Evolutionary conservation across 2,113 vertebrate genomes (phyloP), one percentile per base, ranked within the genome.

Genomic region (Silurus meridionalis): DNA sequence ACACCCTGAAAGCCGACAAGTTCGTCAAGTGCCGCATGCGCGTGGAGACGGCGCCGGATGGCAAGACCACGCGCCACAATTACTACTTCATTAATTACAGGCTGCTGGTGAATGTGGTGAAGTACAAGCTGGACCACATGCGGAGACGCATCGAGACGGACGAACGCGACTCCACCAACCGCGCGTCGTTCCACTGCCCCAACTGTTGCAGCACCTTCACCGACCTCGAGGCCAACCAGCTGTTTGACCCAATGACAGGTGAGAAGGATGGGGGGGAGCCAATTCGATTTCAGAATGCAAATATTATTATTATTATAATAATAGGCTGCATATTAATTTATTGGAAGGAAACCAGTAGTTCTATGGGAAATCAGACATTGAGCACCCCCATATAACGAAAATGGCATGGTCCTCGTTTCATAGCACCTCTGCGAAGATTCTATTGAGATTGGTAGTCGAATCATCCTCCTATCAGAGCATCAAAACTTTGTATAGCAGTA

Each of bases 121-220:
- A 99, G 90, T 99, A 99, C 89, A 99, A 99, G 90, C 91, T 99
- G 94, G 98, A 99, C 91, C 98, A 99, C 93, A 99, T 99, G 97
- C 95, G 98, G n/a, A 94, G 98, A 0, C 95, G 98, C 87, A 99
- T 99, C 63, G 98, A 99, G 94, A 99, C 97, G 0, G 97, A 99
- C 48, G 98, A 99, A 88, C 95, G 98, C 21, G 98, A 99, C 92
- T 98, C 97, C 57, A 99, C 98, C 89, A 99, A 97, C 85, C 95
- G 98, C 0, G 98, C 98, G 21, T 99, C 98, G 55, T 99, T 99
- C 89, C 96, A 96, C 37, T 99, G 98, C 77, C 98, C 98, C 83
- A 96, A 95, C 90, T 99, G 98, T 91, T 95, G 88, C 92, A 98
- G 94, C 93, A 98, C 98, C 17, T 99, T 99, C 94, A 99, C 98